Evolutionary conservation across 1,140 invertebrate genomes (phyloP).

Genomic region (Calosoma granatense): DNA sequence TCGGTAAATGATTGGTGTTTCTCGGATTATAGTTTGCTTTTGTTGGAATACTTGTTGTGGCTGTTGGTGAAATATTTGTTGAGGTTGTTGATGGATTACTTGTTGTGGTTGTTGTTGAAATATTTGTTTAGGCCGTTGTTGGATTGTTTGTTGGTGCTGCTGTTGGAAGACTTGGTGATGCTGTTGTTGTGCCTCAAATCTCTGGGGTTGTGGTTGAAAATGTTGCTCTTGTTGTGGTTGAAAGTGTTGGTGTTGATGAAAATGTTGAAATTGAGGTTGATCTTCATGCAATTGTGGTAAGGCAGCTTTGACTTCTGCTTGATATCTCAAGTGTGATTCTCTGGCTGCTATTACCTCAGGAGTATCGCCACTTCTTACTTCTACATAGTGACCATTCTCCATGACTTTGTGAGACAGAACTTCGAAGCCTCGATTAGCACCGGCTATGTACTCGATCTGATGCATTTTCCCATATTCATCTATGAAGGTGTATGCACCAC

Average conservation of each 20-base stretch:
- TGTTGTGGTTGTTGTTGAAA: no score
- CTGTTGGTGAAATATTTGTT: no score
- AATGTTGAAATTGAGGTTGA: no score
- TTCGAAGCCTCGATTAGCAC: not conserved
- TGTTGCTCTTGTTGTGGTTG: no score
- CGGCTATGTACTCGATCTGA: not conserved
- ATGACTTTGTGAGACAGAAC: not conserved
- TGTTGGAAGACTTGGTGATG: not conserved
- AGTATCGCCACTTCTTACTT: constrained; percentile 3
- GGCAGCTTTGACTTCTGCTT: not conserved
- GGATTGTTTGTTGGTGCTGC: not conserved
- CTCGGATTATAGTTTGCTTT: no score
- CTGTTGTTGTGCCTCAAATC: not conserved
- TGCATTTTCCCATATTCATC: not conserved
- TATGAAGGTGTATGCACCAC: not conserved
- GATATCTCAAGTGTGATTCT: not conserved
- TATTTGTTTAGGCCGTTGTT: no score
- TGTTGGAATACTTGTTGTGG: no score
- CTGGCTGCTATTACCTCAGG: constrained; percentile 12
- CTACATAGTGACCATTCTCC: not conserved
- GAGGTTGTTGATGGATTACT: no score
- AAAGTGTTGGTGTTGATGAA: no score
- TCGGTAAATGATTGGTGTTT: no score
- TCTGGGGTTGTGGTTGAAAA: not conserved
- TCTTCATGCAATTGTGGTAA: not conserved